A percentile compares a stretch with the other conserved stretches of the same genome.
phyloP scores from a whole-genome alignment of 2,888 invertebrate species.

The Eustalomyia histrio region DNA sequence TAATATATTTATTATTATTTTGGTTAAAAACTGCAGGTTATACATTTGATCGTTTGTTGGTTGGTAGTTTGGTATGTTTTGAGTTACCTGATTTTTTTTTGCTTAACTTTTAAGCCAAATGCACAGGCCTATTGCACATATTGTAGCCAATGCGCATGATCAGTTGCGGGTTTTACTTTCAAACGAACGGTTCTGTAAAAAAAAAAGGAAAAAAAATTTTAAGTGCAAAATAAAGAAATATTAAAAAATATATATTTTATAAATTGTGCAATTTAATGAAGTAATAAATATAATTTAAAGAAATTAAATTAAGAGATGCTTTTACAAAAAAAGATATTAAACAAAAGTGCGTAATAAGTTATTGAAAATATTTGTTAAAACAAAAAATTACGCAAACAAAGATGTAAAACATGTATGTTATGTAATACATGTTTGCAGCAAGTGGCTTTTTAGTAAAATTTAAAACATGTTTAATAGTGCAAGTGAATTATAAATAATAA shows the following conservation, averaged over 20 bases:
- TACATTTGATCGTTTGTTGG: slow-evolving; percentile 49
- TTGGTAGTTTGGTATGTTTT: slow-evolving; percentile 40
- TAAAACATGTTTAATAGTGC: too few species aligned
- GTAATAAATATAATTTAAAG: not conserved
- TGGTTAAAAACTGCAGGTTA: slow-evolving; percentile 39
- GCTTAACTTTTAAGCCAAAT: slow-evolving; percentile 46
- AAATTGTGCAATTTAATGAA: not conserved
- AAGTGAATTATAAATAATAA: not conserved
- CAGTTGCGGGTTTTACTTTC: slow-evolving; percentile 80
- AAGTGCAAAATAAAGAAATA: not conserved
- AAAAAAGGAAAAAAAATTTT: not conserved
- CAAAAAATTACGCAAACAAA: not conserved
- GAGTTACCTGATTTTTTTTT: slow-evolving; percentile 26
- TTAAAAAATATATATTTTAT: not conserved
- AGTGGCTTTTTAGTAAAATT: not conserved
- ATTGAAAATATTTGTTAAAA: not conserved
- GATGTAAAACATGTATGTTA: not conserved
- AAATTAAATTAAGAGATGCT: not conserved
- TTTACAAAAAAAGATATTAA: not conserved
- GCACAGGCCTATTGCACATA: slow-evolving; percentile 58
- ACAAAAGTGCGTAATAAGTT: not conserved
- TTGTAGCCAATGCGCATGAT: slow-evolving; percentile 70
- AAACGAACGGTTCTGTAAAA: slow-evolving; percentile 74
- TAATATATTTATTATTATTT: slow-evolving; percentile 28
- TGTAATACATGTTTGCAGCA: not conserved